Evolutionary conservation across 2,888 invertebrate species (phyloP), one percentile per base, ranked within the genome.

Genomic region (Drosophila paranaensis): DNA sequence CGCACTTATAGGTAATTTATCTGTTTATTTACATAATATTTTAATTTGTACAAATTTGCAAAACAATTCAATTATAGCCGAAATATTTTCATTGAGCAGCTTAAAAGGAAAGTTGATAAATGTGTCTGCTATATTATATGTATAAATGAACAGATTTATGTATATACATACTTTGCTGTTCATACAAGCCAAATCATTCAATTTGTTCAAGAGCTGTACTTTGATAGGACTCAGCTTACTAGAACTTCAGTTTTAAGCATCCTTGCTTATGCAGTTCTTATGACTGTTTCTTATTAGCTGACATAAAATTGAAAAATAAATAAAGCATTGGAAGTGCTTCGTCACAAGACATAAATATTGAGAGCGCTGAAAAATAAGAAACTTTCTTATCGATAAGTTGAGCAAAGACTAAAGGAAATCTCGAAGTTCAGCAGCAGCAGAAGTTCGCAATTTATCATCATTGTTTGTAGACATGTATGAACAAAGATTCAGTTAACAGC

Each of bases 11-110:
- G 8, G 9, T 25, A 25, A 27, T 46, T 53, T 30, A 54, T 54
- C 13, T 27, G 46, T 30, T 40, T 54, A 54, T 40, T n/a, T 54
- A n/a, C 6, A 39, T 40, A 14, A 25, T n/a, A 40, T 54, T 13
- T 13, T 16, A 13, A 54, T 30, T 13, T 54, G n/a, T 16, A 40
- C n/a, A 30, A 53, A 43, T 43, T 43, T 11, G 43, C 20, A 43
- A 20, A 43, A 43, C 20, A 43, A 16, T 20, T 43, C 43, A 20
- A 43, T 20, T 42, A 42, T 10, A 42, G n/a, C 3, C 16, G 9
- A 42, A 9, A 10, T 6, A 4, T 27, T 27, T 39, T 45, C 33
- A 20, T 45, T 25, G 20, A 5, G 0, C 6, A 45, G 45, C n/a
- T 8, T 40, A 40, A 8, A 39, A 4, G 6, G 14, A 39, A 6